Conservation (phyloP, 2,797 vertebrate species). For the Rhynchonycteris naso region DNA sequence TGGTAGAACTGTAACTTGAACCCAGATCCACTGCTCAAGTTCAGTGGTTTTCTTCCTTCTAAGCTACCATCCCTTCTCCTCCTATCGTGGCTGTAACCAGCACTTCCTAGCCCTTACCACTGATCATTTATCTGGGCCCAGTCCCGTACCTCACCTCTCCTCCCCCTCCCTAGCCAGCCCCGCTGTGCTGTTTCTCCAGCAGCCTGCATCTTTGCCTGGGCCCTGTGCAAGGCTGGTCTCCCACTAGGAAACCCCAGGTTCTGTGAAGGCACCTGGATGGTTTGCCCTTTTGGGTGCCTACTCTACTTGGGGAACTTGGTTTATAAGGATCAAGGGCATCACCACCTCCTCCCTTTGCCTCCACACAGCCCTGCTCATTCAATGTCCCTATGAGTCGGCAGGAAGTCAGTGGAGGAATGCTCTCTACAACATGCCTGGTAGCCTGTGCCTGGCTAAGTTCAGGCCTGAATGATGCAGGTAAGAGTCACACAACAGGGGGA, state of each 20-base stretch:
- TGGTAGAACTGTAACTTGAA: neutral
- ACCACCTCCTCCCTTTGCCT: neutral
- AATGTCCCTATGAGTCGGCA: neutral
- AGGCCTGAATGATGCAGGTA: neutral
- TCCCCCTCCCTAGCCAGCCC: neutral
- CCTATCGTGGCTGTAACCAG: neutral
- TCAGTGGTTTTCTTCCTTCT: too few relatives aligned
- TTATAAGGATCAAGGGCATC: neutral
- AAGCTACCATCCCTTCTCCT: neutral
- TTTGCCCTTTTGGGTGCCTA: neutral
- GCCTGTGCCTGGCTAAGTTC: neutral
- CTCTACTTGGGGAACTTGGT: neutral
- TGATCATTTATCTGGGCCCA: neutral
- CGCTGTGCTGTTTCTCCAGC: neutral
- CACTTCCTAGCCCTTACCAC: neutral
- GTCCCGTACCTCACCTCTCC: neutral
- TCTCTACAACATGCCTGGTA: too few relatives aligned
- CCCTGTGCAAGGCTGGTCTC: neutral
- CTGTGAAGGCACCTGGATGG: neutral
- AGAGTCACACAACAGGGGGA: neutral
- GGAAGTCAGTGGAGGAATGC: neutral
- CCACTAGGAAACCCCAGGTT: neutral
- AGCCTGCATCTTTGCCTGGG: neutral
- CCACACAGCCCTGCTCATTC: neutral
- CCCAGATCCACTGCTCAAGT: neutral